A percentile compares a stretch with the other conserved stretches of the same genome.
These are phyloP conservation scores for Patagioenas fasciata DNA, from an alignment of 2,113 vertebrate species.

Conservation along the genomic window DNA sequence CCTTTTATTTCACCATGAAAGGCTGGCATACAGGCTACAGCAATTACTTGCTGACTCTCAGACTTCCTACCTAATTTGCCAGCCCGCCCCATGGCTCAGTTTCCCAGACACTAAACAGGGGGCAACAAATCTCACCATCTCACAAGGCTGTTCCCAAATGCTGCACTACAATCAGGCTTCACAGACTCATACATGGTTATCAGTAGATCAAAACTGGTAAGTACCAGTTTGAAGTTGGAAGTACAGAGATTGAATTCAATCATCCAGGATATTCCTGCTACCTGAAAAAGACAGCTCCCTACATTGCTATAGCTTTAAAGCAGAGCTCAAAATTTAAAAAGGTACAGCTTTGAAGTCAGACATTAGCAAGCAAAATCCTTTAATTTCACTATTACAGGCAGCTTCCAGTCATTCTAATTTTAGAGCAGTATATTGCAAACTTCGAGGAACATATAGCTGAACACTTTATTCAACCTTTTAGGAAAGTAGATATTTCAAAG, in stretches of 20 bases:
- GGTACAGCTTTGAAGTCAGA: neutral
- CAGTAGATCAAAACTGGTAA: neutral
- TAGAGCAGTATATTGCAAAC: neutral
- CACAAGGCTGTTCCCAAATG: neutral
- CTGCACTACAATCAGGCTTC: neutral
- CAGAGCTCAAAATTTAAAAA: neutral
- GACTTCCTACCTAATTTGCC: neutral
- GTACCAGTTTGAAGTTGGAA: neutral
- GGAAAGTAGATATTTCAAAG: too few relatives aligned
- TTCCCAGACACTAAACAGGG: neutral
- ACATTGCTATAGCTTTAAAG: neutral
- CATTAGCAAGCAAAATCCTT: neutral
- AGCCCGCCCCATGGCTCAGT: neutral
- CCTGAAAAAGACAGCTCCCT: neutral
- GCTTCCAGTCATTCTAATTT: slow-evolving; percentile 9
- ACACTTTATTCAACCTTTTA: too few relatives aligned
- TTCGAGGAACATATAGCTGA: neutral
- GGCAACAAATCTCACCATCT: neutral
- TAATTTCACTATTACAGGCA: neutral
- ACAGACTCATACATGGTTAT: neutral
- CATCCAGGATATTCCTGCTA: neutral
- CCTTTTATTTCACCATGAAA: neutral
- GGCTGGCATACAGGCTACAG: neutral
- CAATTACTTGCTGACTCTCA: neutral
- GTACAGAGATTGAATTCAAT: neutral